These are phyloP conservation scores for Apocheima hispidaria DNA, from an alignment of 2,888 invertebrate genomes.

Conservation along the genomic window DNA sequence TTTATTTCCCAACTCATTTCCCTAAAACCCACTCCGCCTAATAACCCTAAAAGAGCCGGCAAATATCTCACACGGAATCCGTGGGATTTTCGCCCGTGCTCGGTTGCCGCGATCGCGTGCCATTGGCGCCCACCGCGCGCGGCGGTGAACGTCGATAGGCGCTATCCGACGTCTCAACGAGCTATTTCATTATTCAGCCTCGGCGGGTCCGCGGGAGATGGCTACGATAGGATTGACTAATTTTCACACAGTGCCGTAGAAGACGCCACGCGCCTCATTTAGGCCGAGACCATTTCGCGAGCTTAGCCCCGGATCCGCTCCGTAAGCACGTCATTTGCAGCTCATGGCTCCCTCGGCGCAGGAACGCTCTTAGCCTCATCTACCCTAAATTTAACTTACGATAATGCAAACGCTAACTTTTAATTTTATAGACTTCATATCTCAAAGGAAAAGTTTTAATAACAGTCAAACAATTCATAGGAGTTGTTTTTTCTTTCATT, in stretches of 20 bases:
- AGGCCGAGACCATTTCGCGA: slow-evolving; percentile 70
- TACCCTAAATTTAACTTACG: slow-evolving; percentile 57
- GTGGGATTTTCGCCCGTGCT: slow-evolving; percentile 74
- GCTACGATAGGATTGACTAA: slow-evolving; percentile 81
- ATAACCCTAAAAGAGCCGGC: slow-evolving; percentile 80
- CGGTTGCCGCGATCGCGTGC: slow-evolving; percentile 64
- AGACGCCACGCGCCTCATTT: slow-evolving; percentile 73
- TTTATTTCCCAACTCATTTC: slow-evolving; percentile 79
- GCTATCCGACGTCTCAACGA: slow-evolving; percentile 70
- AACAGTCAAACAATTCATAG: slow-evolving; percentile 67
- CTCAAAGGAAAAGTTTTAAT: slow-evolving; percentile 66
- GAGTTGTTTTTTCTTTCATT: slow-evolving; percentile 60
- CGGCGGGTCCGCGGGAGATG: slow-evolving; percentile 71
- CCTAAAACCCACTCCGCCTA: slow-evolving; percentile 83
- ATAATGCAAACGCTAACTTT: slow-evolving; percentile 64
- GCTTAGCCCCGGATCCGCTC: slow-evolving; percentile 71
- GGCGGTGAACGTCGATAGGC: slow-evolving; percentile 61
- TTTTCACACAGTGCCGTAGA: slow-evolving; percentile 74
- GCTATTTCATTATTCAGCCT: slow-evolving; percentile 83
- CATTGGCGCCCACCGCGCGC: slow-evolving; percentile 51
- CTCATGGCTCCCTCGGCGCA: slow-evolving; percentile 60
- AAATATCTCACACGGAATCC: slow-evolving; percentile 81
- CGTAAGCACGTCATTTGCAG: slow-evolving; percentile 79
- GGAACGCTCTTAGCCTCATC: slow-evolving; percentile 60
- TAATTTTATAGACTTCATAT: slow-evolving; percentile 60